Base-by-base conservation (phyloP, 2,888 invertebrate genomes). In the Cecidostiba fungosa region DNA sequence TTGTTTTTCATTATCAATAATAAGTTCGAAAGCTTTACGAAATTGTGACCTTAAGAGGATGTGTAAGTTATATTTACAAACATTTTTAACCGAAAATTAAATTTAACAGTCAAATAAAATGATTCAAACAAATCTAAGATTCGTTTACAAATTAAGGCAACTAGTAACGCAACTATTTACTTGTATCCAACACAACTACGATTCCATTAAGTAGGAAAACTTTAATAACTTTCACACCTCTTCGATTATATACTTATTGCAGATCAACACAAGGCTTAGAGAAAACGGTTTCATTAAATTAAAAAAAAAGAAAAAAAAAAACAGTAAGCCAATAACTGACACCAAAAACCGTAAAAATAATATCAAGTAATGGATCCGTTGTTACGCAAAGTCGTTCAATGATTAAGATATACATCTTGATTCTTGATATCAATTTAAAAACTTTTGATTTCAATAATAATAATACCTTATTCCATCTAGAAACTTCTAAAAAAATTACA, bases 261-360 rank as follows among this genome's bases (percentile, higher is more conserved):
- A 23, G 23, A 62, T 12, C 23, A 54, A n/a, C 70, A n/a, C 6
- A 81, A 12, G 10, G n/a, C 36, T 14, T 39, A 47, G 39, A 36
- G 1, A 19, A 82, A 50, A 77, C 54, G 62, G 29, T 73, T 73
- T 36, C 29, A 83, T 47, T 23, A 77, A 62, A 73, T 29, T 73
- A 36, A 3, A 26, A 78, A 36, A 39, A 36, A 26, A 26, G 32
- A 14, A 23, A 36, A 73, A 81, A 73, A 39, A 6, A 54, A 54
- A 50, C 50, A 73, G 74, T 16, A 16, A 54, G 72, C n/a, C 26
- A 72, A 59, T 69, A 66, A 62, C 43, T 59, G 10, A 39, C 1
- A 32, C 19, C 29, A n/a, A 26, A 66, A 12, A 36, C 2, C 47
- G 62, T 50, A 79, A 74, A 84, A 19, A 39, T 79, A 76, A 47